phyloP scores from a whole-genome alignment of 1,140 invertebrate species.

The Drosophila nikananu region DNA sequence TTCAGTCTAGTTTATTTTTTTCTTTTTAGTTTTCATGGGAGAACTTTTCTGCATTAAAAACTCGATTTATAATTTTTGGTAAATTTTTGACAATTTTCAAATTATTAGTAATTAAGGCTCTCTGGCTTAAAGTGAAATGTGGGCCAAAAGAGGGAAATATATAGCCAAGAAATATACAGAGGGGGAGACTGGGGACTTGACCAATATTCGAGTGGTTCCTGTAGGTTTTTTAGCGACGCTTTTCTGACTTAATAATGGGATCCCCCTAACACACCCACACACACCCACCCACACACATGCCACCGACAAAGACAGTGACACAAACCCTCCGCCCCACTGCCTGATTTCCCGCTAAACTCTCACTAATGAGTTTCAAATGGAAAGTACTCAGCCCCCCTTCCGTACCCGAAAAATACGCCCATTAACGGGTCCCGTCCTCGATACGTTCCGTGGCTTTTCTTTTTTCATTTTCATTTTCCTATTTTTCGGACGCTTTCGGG shows the following conservation, averaged over 20 bases:
- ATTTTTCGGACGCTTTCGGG: constrained; percentile 41
- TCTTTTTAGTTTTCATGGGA: too few relatives aligned
- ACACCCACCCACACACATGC: constrained; percentile 11
- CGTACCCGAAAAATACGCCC: constrained; percentile 14
- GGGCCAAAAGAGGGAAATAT: constrained; percentile 9
- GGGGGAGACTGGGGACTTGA: constrained; percentile 13
- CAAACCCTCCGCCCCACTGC: neutral
- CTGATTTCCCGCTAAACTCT: constrained; percentile 15
- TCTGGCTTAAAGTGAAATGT: constrained; percentile 16
- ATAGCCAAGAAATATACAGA: neutral
- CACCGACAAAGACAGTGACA: constrained; percentile 48
- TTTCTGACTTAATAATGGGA: constrained; percentile 72
- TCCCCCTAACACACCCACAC: constrained; percentile 24
- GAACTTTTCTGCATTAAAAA: too few relatives aligned
- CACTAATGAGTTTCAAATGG: constrained; percentile 81
- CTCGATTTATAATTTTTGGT: too few relatives aligned
- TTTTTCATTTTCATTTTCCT: constrained; percentile 17
- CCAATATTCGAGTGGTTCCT: constrained; percentile 23
- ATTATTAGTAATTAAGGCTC: constrained; percentile 20
- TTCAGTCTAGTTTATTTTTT: too few relatives aligned
- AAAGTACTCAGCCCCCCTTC: constrained; percentile 28
- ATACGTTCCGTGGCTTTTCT: constrained; percentile 14
- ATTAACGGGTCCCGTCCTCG: constrained; percentile 26
- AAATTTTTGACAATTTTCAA: too few relatives aligned
- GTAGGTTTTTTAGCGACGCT: constrained; percentile 16